Percentiles rank a stretch among this genome's conserved stretches.
Conservation (phyloP, 2,113 vertebrate species). For the Pampusana beccarii region DNA sequence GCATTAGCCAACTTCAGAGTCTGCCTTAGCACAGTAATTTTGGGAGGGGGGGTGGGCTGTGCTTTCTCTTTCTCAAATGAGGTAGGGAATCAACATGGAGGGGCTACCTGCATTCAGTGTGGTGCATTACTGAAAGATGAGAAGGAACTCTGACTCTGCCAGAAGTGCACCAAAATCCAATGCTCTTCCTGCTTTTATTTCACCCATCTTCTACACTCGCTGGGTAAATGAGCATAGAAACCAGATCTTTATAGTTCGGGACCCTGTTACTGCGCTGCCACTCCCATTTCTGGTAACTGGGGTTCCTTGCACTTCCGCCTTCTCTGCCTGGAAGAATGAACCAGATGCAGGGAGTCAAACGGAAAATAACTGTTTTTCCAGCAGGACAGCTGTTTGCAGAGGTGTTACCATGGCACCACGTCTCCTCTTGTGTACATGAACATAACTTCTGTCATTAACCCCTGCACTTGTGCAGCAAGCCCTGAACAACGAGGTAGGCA, state of each 20-base stretch:
- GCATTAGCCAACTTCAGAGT: background rate
- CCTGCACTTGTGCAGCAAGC: background rate
- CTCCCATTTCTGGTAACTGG: background rate
- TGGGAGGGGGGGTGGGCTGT: accelerated
- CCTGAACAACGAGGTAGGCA: background rate
- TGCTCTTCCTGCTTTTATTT: background rate
- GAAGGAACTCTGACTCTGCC: background rate
- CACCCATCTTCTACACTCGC: background rate
- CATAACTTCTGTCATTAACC: background rate
- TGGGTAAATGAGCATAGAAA: background rate
- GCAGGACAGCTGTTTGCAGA: background rate
- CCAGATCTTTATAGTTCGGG: background rate
- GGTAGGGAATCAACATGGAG: accelerated
- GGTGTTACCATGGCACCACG: background rate
- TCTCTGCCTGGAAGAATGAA: background rate
- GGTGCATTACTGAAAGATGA: accelerated
- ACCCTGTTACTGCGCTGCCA: accelerated
- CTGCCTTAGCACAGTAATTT: background rate
- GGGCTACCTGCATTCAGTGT: no score
- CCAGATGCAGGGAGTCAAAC: background rate
- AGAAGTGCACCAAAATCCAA: background rate
- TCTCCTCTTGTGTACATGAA: background rate
- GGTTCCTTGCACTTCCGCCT: background rate
- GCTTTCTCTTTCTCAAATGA: background rate
- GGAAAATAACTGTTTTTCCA: background rate